Conservation (phyloP, 2,888 invertebrate species). For the Protodeltote pygarga region DNA sequence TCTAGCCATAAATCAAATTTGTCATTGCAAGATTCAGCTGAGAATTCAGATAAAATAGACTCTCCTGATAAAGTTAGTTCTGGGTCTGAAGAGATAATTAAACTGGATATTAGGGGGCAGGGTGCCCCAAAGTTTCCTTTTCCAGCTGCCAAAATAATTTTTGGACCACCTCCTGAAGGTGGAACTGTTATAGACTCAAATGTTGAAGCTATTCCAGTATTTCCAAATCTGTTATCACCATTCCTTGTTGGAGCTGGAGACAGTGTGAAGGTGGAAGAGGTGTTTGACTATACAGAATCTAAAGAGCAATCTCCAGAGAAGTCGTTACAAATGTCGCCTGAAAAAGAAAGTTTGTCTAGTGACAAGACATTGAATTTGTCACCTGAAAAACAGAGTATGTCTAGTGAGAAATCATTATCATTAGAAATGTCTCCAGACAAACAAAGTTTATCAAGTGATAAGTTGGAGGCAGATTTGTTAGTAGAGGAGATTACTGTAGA, state of each 20-base stretch:
- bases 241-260: conserved; percentile 72
- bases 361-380: conserved; percentile 46
- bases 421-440: conserved; percentile 55
- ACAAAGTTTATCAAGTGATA: conserved; percentile 65
- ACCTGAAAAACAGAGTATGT: conserved; percentile 44
- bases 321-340: conserved; percentile 35
- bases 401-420: conserved; percentile 58
- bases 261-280: conserved; percentile 63
- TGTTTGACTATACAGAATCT: conserved; percentile 54
- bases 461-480: conserved; percentile 71
- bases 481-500: conserved; percentile 77
- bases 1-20: conserved; percentile 56
- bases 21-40: conserved; percentile 51
- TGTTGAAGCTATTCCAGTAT: conserved; percentile 68
- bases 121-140: conserved; percentile 72
- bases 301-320: conserved; percentile 50
- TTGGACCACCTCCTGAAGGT: conserved; percentile 79
- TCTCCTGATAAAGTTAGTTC: conserved; percentile 64
- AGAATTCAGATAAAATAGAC: conserved; percentile 53
- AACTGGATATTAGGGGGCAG: conserved; percentile 81
- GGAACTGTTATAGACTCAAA: conserved; percentile 65
- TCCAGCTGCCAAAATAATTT: conserved; percentile 75
- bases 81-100: conserved; percentile 82
- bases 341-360: conserved; percentile 50
- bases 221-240: conserved; percentile 74